These are phyloP conservation scores for Drosophila sordidula DNA, from an alignment of 2,888 invertebrate species.

Conservation along the genomic window DNA sequence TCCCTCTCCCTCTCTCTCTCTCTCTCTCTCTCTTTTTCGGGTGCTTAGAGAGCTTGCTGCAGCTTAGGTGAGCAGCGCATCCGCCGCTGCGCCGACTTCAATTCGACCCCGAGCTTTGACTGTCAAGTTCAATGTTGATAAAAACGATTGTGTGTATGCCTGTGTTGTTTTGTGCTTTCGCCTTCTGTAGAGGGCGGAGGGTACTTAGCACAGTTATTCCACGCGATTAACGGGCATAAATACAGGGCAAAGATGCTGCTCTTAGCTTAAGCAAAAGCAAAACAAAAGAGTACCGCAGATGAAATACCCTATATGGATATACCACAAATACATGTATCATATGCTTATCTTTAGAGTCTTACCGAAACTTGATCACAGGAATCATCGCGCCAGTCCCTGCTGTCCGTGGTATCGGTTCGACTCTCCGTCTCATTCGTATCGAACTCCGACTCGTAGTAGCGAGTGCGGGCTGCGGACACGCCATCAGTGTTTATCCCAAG, in stretches of 20 bases:
- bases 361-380: slow-evolving; percentile 11
- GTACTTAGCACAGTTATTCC: not conserved
- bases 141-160: not conserved
- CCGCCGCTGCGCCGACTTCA: slow-evolving; percentile 6
- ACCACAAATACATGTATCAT: no score
- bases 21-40: not conserved
- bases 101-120: slow-evolving; percentile 11
- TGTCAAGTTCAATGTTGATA: slow-evolving; percentile 53
- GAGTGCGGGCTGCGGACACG: not conserved
- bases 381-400: slow-evolving; percentile 4
- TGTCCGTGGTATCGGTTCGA: not conserved
- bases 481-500: not conserved
- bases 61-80: slow-evolving; percentile 28
- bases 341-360: slow-evolving; percentile 3
- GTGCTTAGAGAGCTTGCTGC: slow-evolving; percentile 22
- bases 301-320: no score
- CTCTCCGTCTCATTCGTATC: not conserved
- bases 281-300: not conserved
- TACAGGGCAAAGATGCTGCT: not conserved
- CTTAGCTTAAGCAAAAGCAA: not conserved
- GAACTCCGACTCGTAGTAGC: slow-evolving; percentile 25
- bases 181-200: not conserved
- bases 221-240: not conserved
- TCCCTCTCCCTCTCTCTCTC: not conserved
- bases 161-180: not conserved